Evolutionary conservation across 2,113 vertebrate genomes (phyloP), one percentile per base, ranked within the genome.

Genomic region (Herpetotheres cachinnans): DNA sequence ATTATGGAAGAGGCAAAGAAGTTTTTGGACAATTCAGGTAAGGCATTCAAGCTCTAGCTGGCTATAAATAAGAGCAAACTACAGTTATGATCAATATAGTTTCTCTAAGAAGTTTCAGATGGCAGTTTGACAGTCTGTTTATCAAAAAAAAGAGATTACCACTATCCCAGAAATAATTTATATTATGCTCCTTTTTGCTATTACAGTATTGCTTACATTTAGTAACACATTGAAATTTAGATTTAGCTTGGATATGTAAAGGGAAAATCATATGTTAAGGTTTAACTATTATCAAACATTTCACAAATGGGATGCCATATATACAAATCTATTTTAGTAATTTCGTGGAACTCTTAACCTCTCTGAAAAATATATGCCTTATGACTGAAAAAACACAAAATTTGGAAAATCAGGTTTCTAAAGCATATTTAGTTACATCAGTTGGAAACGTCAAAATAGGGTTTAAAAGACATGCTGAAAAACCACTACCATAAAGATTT

Each of bases 61-160:
- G 25, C 42, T 89, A 74, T 84, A 96, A 95, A 95, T 73, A 80
- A 61, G 47, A 88, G 14, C 13, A 92, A 90, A 88, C 50, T 78
- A 62, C 44, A 56, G 25, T 86, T 79, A 79, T 83, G 79, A 93
- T 93, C 70, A 94, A 89, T 93, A 89, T 61, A 6, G 24, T 79
- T 91, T 93, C 36, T 73, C 69, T 74, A 86, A 59, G 67, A 94
- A 79, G 50, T 82, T 91, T 96, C 61, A 89, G 84, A 79, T 46
- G 9, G 27, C 24, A 86, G 46, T 58, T 80, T 86, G 66, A 93
- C 62, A 79, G 47, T n/a, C 30, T 67, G 38, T 80, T 92, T 79
- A 67, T 71, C 11, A 54, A 93, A 71, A 78, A 72, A 36, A n/a
- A 29, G 14, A 88, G 42, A 72, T 61, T 82, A 34, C 27, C 34